Base-by-base conservation (phyloP, 2,888 invertebrate species). In the Frankliniella intonsa region DNA sequence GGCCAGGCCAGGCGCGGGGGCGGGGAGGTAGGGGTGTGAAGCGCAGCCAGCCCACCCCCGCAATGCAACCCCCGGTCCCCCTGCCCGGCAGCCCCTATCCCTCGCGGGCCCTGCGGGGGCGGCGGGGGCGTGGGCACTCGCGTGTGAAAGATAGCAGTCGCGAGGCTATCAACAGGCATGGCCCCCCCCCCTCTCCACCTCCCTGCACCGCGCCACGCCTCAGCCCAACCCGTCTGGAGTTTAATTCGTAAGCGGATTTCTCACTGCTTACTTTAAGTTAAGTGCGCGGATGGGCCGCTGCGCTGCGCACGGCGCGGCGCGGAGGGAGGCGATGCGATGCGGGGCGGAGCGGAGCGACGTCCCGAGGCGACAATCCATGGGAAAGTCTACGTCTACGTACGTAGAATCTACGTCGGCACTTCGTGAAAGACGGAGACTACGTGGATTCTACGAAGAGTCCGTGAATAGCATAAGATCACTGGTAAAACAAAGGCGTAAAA, bases 121-220 rank as follows among this genome's bases (percentile, higher is more conserved):
- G 62, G 65, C 69, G 8, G 2, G 69, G 22, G 25, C 25, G 11
- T 10, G 14, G 62, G 22, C 69, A 25, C 12, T 25, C 22, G 69
- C 69, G 69, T 76, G 69, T 76, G 69, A 76, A 25, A 76, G 69
- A 76, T 76, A 76, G 69, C 69, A 76, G 69, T 76, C 55, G 55
- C 55, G 14, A 5, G 38, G 55, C 55, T 55, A 55, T 55, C 69
- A 76, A 76, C 69, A 76, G 69, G 69, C 69, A 12, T 17, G 17
- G 55, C 69, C 65, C n/a, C n/a, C 65, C 55, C 55, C 55, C 55
- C 55, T 17, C 17, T 14, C 19, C 19, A 2, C 38, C 38, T 5
- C 38, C 38, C 38, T 5, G 3, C 38, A 38, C 38, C 3, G 3
- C 38, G 38, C 38, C 38, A 5, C 38, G 38, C 38, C 38, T 38